Conservation (phyloP, 2,797 vertebrate species). For the Coilia nasus region DNA sequence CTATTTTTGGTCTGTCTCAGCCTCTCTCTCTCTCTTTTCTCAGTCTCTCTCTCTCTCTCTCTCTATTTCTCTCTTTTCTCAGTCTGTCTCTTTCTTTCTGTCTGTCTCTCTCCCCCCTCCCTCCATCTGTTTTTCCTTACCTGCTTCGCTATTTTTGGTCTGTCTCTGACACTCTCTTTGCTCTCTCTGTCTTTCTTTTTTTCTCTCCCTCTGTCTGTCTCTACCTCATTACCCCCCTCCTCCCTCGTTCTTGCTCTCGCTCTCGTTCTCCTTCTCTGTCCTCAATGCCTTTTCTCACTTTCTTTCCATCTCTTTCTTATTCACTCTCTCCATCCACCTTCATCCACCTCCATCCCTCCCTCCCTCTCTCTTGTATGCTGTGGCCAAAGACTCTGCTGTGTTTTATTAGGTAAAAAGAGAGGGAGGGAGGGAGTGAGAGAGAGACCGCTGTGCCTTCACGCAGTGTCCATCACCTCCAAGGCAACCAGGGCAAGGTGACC, state of each 20-base stretch:
- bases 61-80: background rate
- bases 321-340: background rate
- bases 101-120: too few relatives aligned
- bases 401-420: background rate
- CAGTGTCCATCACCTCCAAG: slow-evolving; percentile 26
- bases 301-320: background rate
- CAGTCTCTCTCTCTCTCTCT: background rate
- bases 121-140: too few relatives aligned
- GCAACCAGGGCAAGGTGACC: slow-evolving; percentile 47
- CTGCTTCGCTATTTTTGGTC: too few relatives aligned
- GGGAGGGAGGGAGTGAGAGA: background rate
- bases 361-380: background rate
- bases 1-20: background rate
- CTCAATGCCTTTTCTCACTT: slow-evolving; percentile 10
- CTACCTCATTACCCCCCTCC: too few relatives aligned
- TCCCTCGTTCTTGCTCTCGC: background rate
- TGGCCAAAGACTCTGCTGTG: background rate
- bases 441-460: slow-evolving; percentile 18
- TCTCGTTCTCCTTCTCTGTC: background rate
- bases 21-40: background rate
- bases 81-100: background rate
- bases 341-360: background rate
- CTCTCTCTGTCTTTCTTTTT: too few relatives aligned
- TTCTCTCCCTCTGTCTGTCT: too few relatives aligned
- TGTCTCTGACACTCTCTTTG: too few relatives aligned